Evolutionary conservation across 2,888 invertebrate genomes (phyloP).

Genomic region (Seira sanloemensis): DNA sequence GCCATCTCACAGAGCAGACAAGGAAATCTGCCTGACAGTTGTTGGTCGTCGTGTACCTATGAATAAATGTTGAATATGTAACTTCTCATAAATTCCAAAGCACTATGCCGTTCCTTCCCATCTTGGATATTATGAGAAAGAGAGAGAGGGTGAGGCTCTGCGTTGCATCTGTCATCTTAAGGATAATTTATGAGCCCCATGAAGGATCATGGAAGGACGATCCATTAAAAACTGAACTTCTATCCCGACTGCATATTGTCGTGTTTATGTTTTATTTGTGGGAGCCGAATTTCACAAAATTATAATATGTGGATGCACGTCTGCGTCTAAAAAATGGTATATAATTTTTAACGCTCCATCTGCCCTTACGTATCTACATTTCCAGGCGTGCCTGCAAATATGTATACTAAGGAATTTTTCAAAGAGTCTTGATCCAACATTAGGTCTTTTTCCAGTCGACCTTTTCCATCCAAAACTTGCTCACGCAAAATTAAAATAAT

Average conservation of each 20-base stretch:
- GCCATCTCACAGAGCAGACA: not conserved
- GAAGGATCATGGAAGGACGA: constrained; percentile 34
- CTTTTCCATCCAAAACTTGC: not conserved
- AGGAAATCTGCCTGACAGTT: constrained; percentile 5
- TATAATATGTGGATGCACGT: too few relatives aligned
- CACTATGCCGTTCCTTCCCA: too few relatives aligned
- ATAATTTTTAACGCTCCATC: not conserved
- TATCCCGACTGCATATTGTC: constrained; percentile 35
- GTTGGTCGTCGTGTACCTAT: too few relatives aligned
- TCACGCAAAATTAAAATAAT: constrained; percentile 1
- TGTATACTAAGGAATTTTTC: too few relatives aligned
- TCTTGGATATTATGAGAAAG: too few relatives aligned
- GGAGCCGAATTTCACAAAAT: not conserved
- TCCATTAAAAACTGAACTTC: constrained; percentile 42
- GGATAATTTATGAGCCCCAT: constrained; percentile 43
- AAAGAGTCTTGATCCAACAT: not conserved
- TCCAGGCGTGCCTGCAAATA: not conserved
- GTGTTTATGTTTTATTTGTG: constrained; percentile 42
- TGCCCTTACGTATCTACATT: not conserved
- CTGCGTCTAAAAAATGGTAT: too few relatives aligned
- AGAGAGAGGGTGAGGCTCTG: too few relatives aligned
- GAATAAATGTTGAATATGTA: too few relatives aligned
- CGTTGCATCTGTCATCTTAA: constrained; percentile 44
- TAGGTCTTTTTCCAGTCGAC: too few relatives aligned
- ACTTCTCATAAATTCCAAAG: too few relatives aligned